phyloP scores from a whole-genome alignment of 2,797 vertebrate genomes.

The Falco columbarius region DNA sequence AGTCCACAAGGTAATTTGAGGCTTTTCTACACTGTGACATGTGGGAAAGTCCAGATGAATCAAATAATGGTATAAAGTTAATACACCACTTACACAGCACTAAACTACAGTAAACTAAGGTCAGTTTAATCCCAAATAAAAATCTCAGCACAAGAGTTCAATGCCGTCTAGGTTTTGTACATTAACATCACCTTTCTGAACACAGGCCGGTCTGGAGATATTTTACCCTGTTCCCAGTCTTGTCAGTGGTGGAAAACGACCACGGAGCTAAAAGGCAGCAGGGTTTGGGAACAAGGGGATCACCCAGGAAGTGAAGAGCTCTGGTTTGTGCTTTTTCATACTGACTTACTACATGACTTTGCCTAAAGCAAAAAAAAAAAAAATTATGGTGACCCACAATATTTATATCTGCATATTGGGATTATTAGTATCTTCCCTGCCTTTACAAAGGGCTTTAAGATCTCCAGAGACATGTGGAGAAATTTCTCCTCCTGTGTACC shows the following conservation, averaged over 20 bases:
- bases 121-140: neutral
- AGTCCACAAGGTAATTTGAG: neutral
- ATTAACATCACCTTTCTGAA: neutral
- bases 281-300: neutral
- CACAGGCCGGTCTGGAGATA: neutral
- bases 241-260: neutral
- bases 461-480: neutral
- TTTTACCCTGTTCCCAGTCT: neutral
- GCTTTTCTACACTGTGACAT: neutral
- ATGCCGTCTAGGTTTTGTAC: neutral
- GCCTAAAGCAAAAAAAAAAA: neutral
- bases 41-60: neutral
- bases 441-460: neutral
- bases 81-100: neutral
- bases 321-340: neutral
- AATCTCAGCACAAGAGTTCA: neutral
- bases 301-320: neutral
- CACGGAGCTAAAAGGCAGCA: neutral
- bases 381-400: neutral
- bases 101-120: neutral
- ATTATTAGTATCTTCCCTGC: neutral
- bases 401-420: neutral
- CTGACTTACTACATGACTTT: neutral
- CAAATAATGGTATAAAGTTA: neutral
- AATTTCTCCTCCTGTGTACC: neutral